Evolutionary conservation across 2,113 vertebrate genomes (phyloP).

Genomic region (Rana temporaria): DNA sequence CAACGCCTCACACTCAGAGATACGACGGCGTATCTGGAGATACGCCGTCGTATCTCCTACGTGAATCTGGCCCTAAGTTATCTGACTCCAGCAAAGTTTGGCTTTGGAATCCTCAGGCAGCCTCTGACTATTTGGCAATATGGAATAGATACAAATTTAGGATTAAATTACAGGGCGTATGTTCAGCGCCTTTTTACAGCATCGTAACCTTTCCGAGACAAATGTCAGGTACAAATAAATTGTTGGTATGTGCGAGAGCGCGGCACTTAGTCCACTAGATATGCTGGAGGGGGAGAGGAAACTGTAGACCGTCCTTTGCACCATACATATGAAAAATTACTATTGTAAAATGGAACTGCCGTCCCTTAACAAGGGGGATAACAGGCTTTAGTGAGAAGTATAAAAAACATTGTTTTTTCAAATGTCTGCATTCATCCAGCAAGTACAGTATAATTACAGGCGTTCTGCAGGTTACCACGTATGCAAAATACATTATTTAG

Average conservation of each 20-base stretch:
- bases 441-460: no score
- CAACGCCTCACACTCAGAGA: no score
- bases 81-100: slow-evolving; percentile 27
- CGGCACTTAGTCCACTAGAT: slow-evolving; percentile 6
- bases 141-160: slow-evolving; percentile 31
- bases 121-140: slow-evolving; percentile 24
- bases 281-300: slow-evolving; percentile 1
- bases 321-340: background rate
- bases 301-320: background rate
- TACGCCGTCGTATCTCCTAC: no score
- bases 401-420: no score
- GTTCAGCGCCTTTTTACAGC: slow-evolving; percentile 1
- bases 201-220: slow-evolving; percentile 34
- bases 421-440: no score
- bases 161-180: slow-evolving; percentile 38
- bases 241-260: slow-evolving; percentile 26
- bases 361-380: no score
- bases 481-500: no score
- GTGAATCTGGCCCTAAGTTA: no score
- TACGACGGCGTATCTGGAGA: no score
- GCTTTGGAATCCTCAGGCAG: background rate
- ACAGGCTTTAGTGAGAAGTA: no score
- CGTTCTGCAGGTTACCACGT: no score
- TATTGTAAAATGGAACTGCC: slow-evolving; percentile 4
- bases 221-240: slow-evolving; percentile 49